Conservation (phyloP, 2,888 invertebrate species). For the Papilio elwesi region DNA sequence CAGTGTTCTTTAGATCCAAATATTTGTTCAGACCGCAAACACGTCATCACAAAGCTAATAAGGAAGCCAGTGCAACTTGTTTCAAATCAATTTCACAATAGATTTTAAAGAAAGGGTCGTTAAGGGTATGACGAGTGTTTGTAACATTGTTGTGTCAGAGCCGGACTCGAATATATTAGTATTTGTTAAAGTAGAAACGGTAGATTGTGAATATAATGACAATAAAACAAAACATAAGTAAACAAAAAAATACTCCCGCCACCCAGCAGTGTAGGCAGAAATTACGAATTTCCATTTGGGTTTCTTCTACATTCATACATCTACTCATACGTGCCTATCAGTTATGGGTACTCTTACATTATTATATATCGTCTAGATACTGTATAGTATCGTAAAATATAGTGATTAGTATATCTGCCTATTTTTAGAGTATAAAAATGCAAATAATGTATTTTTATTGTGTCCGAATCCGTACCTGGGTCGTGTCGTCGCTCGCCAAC, state of each 20-base stretch:
- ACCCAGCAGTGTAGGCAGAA: too few relatives aligned
- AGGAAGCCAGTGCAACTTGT: slow-evolving; percentile 34
- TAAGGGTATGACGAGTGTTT: slow-evolving; percentile 29
- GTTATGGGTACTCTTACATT: too few relatives aligned
- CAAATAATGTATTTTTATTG: neutral
- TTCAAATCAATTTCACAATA: slow-evolving; percentile 37
- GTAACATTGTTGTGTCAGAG: slow-evolving; percentile 36
- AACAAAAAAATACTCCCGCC: too few relatives aligned
- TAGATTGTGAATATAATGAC: too few relatives aligned
- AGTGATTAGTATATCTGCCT: too few relatives aligned
- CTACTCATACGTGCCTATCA: too few relatives aligned
- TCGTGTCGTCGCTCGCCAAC: slow-evolving; percentile 47
- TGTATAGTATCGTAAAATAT: too few relatives aligned
- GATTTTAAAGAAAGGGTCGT: slow-evolving; percentile 40
- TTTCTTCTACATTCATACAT: too few relatives aligned
- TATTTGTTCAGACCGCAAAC: slow-evolving; percentile 5
- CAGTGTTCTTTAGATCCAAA: neutral
- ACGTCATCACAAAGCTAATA: slow-evolving; percentile 23
- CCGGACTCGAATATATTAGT: neutral
- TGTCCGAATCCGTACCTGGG: neutral
- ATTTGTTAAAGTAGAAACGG: neutral
- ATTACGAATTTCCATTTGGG: too few relatives aligned
- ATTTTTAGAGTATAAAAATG: too few relatives aligned
- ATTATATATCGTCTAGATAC: too few relatives aligned
- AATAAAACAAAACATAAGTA: too few relatives aligned